A percentile compares a stretch with the other conserved stretches of the same genome.
phyloP scores from a whole-genome alignment of 1,140 invertebrate species.

The Drosophila busckii region DNA sequence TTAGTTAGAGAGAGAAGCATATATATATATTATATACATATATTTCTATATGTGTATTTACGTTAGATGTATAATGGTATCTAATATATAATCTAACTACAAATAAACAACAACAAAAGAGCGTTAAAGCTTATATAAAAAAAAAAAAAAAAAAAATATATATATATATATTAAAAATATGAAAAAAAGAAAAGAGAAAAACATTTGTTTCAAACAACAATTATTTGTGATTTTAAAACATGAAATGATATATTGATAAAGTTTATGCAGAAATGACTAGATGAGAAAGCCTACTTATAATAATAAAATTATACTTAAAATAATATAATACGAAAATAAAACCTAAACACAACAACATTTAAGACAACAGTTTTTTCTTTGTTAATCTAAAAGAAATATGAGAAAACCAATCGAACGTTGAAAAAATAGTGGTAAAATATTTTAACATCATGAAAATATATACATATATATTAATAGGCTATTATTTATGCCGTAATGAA shows the following conservation, averaged over 20 bases:
- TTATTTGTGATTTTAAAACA: slow-evolving; percentile 73
- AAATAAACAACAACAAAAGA: too few species aligned
- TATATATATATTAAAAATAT: slow-evolving; percentile 11
- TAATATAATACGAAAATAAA: slow-evolving; percentile 36
- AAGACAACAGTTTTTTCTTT: slow-evolving; percentile 56
- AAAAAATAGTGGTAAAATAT: slow-evolving; percentile 29
- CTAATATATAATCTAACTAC: too few species aligned
- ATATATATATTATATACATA: slow-evolving; percentile 11
- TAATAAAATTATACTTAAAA: slow-evolving; percentile 62
- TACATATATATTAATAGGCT: slow-evolving; percentile 34
- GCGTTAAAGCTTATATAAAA: too few species aligned
- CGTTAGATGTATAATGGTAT: slow-evolving; percentile 21
- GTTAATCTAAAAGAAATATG: slow-evolving; percentile 37
- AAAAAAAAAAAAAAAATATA: slow-evolving; percentile 11
- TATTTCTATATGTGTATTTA: slow-evolving; percentile 15
- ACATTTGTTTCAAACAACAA: slow-evolving; percentile 72
- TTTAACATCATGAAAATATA: slow-evolving; percentile 19
- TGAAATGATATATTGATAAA: slow-evolving; percentile 60
- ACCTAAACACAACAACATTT: slow-evolving; percentile 21
- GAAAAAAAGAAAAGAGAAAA: slow-evolving; percentile 20
- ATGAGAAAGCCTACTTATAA: slow-evolving; percentile 22
- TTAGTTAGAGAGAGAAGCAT: slow-evolving; percentile 5
- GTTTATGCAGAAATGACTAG: slow-evolving; percentile 40
- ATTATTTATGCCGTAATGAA: slow-evolving; percentile 65
- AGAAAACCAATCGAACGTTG: slow-evolving; percentile 2